Evolutionary conservation across 2,797 vertebrate species (phyloP).

Genomic region (Chelon labrosus): DNA sequence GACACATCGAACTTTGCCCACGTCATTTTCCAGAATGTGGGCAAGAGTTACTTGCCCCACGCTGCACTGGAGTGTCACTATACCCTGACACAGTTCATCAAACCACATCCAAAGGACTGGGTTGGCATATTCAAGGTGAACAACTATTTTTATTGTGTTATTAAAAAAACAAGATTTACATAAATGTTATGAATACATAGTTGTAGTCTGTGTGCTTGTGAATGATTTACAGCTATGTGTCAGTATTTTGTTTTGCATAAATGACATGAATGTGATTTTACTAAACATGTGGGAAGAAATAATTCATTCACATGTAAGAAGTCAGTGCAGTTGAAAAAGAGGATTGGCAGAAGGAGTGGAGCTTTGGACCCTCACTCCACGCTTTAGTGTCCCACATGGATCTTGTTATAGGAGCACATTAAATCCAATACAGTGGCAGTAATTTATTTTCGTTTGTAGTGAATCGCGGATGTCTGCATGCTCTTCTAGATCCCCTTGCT

Average conservation of each 20-base stretch:
- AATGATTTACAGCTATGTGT: background rate
- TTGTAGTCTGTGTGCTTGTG: background rate
- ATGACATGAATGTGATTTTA: background rate
- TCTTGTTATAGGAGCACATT: conserved; percentile 62
- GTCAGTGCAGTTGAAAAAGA: conserved; percentile 26
- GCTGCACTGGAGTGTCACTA: conserved; percentile 97
- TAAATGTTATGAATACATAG: background rate
- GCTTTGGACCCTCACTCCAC: conserved; percentile 40
- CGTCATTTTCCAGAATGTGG: conserved; percentile 99
- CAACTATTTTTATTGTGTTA: background rate
- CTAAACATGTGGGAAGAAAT: conserved; percentile 11
- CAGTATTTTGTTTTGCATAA: background rate
- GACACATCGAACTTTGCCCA: conserved; percentile 99
- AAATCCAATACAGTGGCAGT: conserved; percentile 58
- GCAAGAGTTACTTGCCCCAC: conserved; percentile 97
- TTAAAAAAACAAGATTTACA: background rate
- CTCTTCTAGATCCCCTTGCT: conserved; percentile 24
- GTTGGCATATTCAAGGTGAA: conserved; percentile 99
- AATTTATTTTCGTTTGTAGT: conserved; percentile 64
- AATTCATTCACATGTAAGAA: background rate
- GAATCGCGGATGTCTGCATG: conserved; percentile 19
- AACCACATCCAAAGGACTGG: conserved; percentile 97
- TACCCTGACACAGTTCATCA: conserved; percentile 96
- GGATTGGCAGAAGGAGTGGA: conserved; percentile 33
- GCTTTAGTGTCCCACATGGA: conserved; percentile 62